Evolutionary conservation across 2,113 vertebrate species (phyloP), one percentile per base, ranked within the genome.

Genomic region (Zapornia atra): DNA sequence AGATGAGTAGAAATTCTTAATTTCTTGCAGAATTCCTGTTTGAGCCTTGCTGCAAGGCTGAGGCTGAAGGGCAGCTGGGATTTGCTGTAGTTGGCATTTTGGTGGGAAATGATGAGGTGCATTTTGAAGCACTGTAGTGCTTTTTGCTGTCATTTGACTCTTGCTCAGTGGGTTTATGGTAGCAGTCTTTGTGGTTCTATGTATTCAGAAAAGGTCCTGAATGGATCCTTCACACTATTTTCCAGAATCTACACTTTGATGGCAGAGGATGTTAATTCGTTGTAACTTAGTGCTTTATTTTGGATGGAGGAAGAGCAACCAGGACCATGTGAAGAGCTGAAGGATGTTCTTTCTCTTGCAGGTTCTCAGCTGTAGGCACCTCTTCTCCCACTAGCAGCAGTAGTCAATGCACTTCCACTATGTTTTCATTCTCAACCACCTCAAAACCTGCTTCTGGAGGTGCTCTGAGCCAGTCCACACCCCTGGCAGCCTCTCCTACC

Each of bases 281-380:
- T 28, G 59, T n/a, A 54, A 68, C 5, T 34, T 46, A 42, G 19
- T 76, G 63, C 29, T 77, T 72, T 11, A 3, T 86, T 86, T 82
- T 31, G 48, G 3, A 20, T 25, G 19, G 34, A 81, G 10, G 28
- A 42, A 48, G 21, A 71, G 22, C 12, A 38, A 31, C 44, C 33
- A 31, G 20, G 15, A 57, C 33, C 8, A 20, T 11, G 56, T 68
- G 21, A 46, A 46, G 57, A 85, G 2, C 63, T 72, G 53, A 96
- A 88, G 72, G 12, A 12, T 64, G 4, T 34, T 75, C 33, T 78
- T 70, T 82, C 9, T 6, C 10, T 95, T 97, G 25, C 91, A 99
- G 99, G 95, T 99, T 99, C 88, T 80, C 94, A 51, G 94, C 98
- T 10, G 78, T 95, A 40, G 98, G 99, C 26, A 61, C 97, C 19